These are phyloP conservation scores for Suillia variegata DNA, from an alignment of 2,888 invertebrate genomes.

Conservation along the genomic window DNA sequence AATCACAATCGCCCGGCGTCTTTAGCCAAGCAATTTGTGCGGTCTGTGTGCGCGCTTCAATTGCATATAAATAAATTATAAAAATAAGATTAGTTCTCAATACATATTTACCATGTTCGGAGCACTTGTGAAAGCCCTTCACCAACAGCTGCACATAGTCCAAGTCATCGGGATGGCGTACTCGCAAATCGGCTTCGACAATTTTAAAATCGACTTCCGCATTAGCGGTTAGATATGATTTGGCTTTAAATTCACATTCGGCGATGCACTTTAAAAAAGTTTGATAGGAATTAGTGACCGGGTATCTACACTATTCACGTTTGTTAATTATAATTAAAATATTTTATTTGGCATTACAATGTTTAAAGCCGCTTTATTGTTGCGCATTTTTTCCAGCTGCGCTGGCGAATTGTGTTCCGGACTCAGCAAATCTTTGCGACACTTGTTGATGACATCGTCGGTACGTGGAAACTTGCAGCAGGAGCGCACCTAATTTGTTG, in stretches of 20 bases:
- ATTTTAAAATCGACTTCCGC: conserved; percentile 1
- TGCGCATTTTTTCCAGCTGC: not conserved
- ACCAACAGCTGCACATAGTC: conserved; percentile 11
- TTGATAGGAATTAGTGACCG: too few species aligned
- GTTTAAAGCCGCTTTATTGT: conserved; percentile 5
- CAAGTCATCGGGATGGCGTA: not conserved
- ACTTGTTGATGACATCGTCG: conserved; percentile 9
- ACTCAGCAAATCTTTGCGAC: not conserved
- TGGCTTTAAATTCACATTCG: conserved; percentile 20
- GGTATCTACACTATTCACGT: too few species aligned
- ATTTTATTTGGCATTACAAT: conserved; percentile 6
- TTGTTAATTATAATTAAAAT: not conserved
- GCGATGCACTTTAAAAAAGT: conserved; percentile 12
- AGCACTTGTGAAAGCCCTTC: conserved; percentile 11
- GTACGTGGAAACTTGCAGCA: conserved; percentile 15
- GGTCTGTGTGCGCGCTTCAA: not conserved
- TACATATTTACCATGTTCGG: conserved; percentile 8
- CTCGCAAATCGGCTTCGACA: conserved; percentile 5
- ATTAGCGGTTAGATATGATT: not conserved
- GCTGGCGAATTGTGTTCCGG: not conserved
- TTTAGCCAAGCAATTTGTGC: conserved; percentile 36
- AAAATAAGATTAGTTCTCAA: not conserved
- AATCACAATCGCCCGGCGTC: conserved; percentile 33
- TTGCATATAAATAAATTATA: not conserved
- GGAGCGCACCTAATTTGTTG: conserved; percentile 6